These are phyloP conservation scores for Drosophila phalerata DNA, from an alignment of 2,888 invertebrate genomes.

Conservation along the genomic window DNA sequence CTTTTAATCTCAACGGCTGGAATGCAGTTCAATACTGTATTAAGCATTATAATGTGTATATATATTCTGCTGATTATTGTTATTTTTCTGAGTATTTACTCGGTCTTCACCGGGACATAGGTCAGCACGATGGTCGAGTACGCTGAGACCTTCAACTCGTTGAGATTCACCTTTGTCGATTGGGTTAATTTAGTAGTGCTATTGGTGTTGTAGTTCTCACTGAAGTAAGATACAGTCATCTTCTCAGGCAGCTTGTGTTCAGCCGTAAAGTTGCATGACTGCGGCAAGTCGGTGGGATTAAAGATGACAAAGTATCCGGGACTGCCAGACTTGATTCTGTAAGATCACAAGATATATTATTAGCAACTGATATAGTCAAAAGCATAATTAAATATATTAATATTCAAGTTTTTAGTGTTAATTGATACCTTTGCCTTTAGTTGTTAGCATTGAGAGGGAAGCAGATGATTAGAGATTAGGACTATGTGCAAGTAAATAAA, in stretches of 20 bases:
- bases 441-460: conserved; percentile 30
- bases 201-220: conserved; percentile 86
- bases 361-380: conserved; percentile 5
- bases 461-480: conserved; percentile 22
- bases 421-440: conserved; percentile 56
- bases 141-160: conserved; percentile 87
- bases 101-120: conserved; percentile 88
- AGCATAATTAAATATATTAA: not conserved
- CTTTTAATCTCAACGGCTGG: conserved; percentile 49
- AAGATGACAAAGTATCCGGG: conserved; percentile 91
- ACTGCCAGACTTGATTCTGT: conserved; percentile 90
- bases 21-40: conserved; percentile 32
- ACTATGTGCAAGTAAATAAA: not conserved
- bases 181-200: conserved; percentile 60
- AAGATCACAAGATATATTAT: not conserved
- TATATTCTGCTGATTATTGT: conserved; percentile 14
- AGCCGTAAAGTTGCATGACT: conserved; percentile 87
- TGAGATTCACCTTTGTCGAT: conserved; percentile 87
- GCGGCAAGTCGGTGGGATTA: conserved; percentile 87
- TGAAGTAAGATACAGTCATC: conserved; percentile 88
- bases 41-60: conserved; percentile 10
- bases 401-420: not conserved
- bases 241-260: conserved; percentile 86
- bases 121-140: conserved; percentile 89
- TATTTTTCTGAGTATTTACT: conserved; percentile 51